Evolutionary conservation across 2,888 invertebrate genomes (phyloP), one percentile per base, ranked within the genome.

Genomic region (Folsomia manolachei): DNA sequence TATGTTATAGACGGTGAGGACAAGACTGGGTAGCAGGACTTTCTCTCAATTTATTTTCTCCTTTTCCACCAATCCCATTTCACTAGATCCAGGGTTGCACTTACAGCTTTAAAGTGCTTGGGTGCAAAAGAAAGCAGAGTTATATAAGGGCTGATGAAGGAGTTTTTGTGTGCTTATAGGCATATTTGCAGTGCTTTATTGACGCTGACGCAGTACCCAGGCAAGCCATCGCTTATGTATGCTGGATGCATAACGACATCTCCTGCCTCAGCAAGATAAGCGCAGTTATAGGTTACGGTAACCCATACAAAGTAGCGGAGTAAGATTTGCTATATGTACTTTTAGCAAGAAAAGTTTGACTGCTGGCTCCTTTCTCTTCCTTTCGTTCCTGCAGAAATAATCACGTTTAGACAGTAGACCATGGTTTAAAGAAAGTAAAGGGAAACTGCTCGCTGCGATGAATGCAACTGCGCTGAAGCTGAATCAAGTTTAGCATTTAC

Each of bases 381-480:
- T 19, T 19, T 14, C 39, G 39, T 39, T 9, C 39, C 4, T 39
- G 4, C 14, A 4, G 7, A 39, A 39, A 39, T 14, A 39, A 39
- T 39, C 14, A 9, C 14, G 39, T 14, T 14, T 39, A 9, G 39
- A 39, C 39, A 9, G 39, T 4, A 39, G 4, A 14, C 39, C 39
- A 9, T 39, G 39, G 18, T n/a, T n/a, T 56, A 19, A 14, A 21
- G 19, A 7, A 56, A 56, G 21, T 19, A 19, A n/a, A n/a, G n/a
- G 56, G 56, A 21, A 56, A 56, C 4, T 18, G 56, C n/a, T n/a
- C n/a, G n/a, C 18, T 56, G 21, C 39, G 39, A 39, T 39, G 21
- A 56, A 56, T 56, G 56, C 56, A 56, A 56, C 56, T 56, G 21
- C 56, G 56, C 56, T 56, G 21, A 56, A 56, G 56, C 56, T 56